Conservation (phyloP, 2,113 vertebrate species). For the Donacobius atricapilla region DNA sequence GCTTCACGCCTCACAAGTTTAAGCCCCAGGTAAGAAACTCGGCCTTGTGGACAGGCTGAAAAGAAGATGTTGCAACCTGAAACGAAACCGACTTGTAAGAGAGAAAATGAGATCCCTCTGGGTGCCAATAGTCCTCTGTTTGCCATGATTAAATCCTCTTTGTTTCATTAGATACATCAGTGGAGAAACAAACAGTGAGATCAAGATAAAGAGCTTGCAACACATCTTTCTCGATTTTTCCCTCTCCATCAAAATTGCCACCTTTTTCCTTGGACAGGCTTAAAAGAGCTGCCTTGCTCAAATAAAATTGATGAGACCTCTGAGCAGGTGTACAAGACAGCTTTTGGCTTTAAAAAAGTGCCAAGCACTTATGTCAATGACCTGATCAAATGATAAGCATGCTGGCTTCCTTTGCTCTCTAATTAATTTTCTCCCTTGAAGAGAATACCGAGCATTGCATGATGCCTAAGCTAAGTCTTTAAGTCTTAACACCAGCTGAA, state of each 20-base stretch:
- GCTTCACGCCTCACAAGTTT: constrained; percentile 77
- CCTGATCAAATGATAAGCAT: constrained; percentile 75
- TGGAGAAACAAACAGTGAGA: constrained; percentile 77
- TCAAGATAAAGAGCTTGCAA: constrained; percentile 74
- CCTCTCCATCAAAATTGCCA: constrained; percentile 56
- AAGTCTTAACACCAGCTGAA: constrained; percentile 11
- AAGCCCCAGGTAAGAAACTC: constrained; percentile 81
- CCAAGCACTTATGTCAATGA: constrained; percentile 74
- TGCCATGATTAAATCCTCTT: constrained; percentile 80
- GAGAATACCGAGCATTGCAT: constrained; percentile 47
- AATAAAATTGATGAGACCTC: constrained; percentile 73
- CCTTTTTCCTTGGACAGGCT: constrained; percentile 63
- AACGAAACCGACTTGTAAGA: constrained; percentile 58
- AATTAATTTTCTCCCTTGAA: constrained; percentile 74
- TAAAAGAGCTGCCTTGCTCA: constrained; percentile 62
- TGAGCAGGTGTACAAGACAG: constrained; percentile 75
- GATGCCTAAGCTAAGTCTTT: background rate
- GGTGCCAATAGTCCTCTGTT: constrained; percentile 75
- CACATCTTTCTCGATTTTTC: constrained; percentile 62
- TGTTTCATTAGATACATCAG: constrained; percentile 78
- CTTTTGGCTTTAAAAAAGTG: constrained; percentile 66
- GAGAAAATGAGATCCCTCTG: constrained; percentile 79
- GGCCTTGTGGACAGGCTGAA: constrained; percentile 63
- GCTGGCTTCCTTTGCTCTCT: constrained; percentile 64
- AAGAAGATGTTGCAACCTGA: constrained; percentile 76